These are phyloP conservation scores for Drosophila koepferae DNA, from an alignment of 2,888 invertebrate genomes.

Conservation along the genomic window DNA sequence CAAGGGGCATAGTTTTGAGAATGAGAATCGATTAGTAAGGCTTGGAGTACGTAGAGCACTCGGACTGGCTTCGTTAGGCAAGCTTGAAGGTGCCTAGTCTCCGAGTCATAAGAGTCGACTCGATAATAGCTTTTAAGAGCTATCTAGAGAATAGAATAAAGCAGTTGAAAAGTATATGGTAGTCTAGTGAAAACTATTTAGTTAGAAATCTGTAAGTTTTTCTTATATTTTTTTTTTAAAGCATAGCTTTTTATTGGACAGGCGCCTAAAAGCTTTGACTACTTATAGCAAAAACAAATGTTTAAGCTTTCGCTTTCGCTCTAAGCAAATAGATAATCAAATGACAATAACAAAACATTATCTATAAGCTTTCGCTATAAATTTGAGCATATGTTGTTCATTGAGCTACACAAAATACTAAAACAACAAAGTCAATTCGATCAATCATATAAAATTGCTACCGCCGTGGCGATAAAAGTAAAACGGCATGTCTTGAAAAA, in stretches of 20 bases:
- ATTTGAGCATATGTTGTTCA: not conserved
- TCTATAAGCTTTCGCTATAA: conserved; percentile 7
- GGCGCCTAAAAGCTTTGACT: not conserved
- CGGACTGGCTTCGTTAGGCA: not conserved
- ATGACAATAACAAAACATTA: not conserved
- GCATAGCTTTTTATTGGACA: not conserved
- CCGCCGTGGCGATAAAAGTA: not conserved
- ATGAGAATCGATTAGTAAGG: no score
- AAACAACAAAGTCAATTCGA: conserved; percentile 1
- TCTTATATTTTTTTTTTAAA: no score
- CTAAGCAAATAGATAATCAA: not conserved
- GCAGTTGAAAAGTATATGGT: not conserved
- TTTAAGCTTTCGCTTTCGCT: not conserved
- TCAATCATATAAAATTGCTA: not conserved
- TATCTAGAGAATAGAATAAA: no score
- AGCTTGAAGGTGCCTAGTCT: not conserved
- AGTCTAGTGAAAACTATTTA: not conserved
- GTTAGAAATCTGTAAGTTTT: not conserved
- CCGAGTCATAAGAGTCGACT: no score
- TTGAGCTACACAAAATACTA: not conserved
- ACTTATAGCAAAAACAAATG: not conserved
- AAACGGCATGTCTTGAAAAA: not conserved
- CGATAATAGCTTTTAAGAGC: not conserved
- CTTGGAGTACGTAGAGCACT: not conserved
- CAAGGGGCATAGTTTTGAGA: no score